Base-by-base conservation (phyloP, 35 echinoderm and acorn worm genomes). In the Ophioderma brevispina region DNA sequence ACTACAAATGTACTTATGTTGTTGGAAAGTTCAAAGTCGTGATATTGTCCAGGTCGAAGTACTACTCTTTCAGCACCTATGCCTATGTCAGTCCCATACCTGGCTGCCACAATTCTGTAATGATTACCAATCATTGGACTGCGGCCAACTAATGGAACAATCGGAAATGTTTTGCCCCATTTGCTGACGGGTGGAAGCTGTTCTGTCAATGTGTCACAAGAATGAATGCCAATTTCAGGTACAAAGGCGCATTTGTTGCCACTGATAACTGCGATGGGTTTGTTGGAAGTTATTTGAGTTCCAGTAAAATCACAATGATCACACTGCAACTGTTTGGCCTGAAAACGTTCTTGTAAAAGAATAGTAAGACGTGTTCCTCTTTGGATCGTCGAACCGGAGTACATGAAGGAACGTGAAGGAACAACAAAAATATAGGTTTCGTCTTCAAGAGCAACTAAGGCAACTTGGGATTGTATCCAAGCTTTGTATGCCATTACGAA, bases 121-220 rank as follows among this genome's bases (percentile, higher is more conserved):
- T 89, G 32, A n/a, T 41, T 55, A 23, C 50, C 80, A 30, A 70
- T 70, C 17, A 15, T 1, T 35, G 75, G 13, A 39, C 35, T 34
- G 13, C 86, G 64, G 18, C 86, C 80, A 46, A 78, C 11, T 25
- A 80, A 46, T 23, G 84, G 30, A 36, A 82, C 40, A 46, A 84
- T 40, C 17, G 88, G 78, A 23, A 94, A 94, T 25, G 56, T 35
- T 31, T 59, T 78, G 15, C 81, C 86, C 79, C 86, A 89, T 63
- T 88, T 64, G 32, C 63, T 75, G 75, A 94, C 89, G 3, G 92
- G 92, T 38, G 76, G 34, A 18, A 94, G 42, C 92, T 89, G 87
- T 77, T 94, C 92, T 13, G 84, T 36, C 0, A 89, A 80, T 56
- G 89, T 87, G 31, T 94, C 92, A 40, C 80, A 84, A 36, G 86